Evolutionary conservation across 2,888 invertebrate genomes (phyloP), one percentile per base, ranked within the genome.

Genomic region (Rutpela maculata): DNA sequence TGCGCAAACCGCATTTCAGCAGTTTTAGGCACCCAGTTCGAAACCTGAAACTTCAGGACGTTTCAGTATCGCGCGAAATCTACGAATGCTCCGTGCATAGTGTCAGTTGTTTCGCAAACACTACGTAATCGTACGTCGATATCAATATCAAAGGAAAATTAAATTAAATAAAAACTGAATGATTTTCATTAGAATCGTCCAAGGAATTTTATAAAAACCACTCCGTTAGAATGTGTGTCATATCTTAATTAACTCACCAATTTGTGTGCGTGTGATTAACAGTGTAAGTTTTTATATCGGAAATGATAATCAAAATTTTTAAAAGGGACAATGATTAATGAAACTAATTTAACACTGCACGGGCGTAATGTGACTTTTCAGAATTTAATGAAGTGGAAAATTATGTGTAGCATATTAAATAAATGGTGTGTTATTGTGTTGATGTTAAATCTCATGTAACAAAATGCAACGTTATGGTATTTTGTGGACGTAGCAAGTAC

Each of bases 51-150:
- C 73, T 78, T 81, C 73, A 67, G 73, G 63, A 60, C 72, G 76
- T 78, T 79, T 80, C 82, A 83, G 83, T 83, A 74, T 76, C 78
- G 82, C 80, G 80, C 75, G 66, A 78, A 78, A 76, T 70, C 62
- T 69, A 70, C 67, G 72, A 69, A 69, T 75, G 69, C 62, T 43
- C 50, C 76, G 76, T 74, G 76, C 63, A 63, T n/a, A 59, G 74
- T 56, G 75, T 66, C 67, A 68, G 56, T 55, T 71, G 67, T 68
- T 50, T 35, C 68, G 35, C 18, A 55, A 72, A 63, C 67, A 73
- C 55, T 74, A 62, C 79, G 79, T 74, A 74, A 55, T 35, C 35
- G 38, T 68, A 57, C 77, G 22, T 26, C 22, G 56, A 74, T 6
- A 22, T 26, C 5, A 18, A 15, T n/a, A 35, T 38, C 9, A 43